Base-by-base conservation (phyloP, 2,113 vertebrate species). In the Periophthalmus modestus region DNA sequence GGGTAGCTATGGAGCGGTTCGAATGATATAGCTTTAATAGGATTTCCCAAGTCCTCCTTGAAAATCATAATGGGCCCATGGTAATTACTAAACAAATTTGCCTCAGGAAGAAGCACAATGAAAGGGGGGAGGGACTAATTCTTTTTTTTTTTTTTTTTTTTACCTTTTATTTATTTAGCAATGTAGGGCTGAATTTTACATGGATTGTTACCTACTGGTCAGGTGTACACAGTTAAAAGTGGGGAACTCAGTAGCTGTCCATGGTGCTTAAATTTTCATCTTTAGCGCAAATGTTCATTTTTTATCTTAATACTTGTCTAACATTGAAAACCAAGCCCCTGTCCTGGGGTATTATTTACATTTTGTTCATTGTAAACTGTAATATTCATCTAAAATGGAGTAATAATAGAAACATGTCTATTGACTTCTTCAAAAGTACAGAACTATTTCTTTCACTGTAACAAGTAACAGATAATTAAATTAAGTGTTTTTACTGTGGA, bases 21-120 rank as follows among this genome's bases (percentile, higher is more conserved):
- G 89, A 91, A 91, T 91, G 79, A 91, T 91, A 91, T 89, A 83
- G 85, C 88, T 91, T 90, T 90, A 89, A 83, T 78, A 75, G 79
- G 71, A 77, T 80, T 87, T 82, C 72, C 82, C 78, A 82, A 70
- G 79, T 81, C 86, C 81, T 90, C 81, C 79, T 89, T 83, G 58
- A 91, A 67, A 88, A 91, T 84, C 72, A 84, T 91, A 90, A 89
- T 88, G 74, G 89, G 74, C 84, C 85, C 74, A 81, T 87, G 83
- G 83, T 90, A 87, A 88, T 91, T 90, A 87, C 83, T 78, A 88
- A 91, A 89, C 85, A 83, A 87, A 90, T 90, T 88, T 89, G 77
- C 65, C n/a, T 73, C 66, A 48, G 33, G 73, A 79, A 71, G 73
- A 69, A 72, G 58, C 58, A 57, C 59, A 68, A 52, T 63, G 21